These are phyloP conservation scores for Rhabdomys dilectus DNA, from an alignment of 2,113 vertebrate genomes.

Conservation along the genomic window DNA sequence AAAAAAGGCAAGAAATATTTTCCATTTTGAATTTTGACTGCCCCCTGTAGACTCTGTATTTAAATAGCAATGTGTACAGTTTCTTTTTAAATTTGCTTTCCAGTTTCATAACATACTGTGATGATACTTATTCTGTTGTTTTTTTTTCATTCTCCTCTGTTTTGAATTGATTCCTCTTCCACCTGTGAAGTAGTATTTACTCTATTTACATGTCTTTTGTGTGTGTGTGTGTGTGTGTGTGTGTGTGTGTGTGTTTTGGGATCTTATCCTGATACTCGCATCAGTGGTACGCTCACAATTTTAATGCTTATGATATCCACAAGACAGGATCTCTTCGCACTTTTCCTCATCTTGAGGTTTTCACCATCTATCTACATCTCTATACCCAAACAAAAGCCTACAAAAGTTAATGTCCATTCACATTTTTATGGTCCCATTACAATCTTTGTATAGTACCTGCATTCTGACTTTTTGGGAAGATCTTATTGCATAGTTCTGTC, in stretches of 20 bases:
- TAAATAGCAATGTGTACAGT: background rate
- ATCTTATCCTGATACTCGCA: background rate
- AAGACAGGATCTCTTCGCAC: background rate
- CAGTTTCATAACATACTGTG: background rate
- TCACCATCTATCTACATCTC: background rate
- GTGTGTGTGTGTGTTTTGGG: background rate
- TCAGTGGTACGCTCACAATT: too few species aligned
- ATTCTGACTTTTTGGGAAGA: background rate
- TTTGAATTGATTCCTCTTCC: background rate
- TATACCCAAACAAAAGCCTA: background rate
- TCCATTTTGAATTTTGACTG: conserved; percentile 62
- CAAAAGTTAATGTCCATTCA: background rate
- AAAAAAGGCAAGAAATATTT: conserved; percentile 57
- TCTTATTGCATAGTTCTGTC: background rate
- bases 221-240: too few species aligned
- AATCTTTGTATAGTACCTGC: accelerated
- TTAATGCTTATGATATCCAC: background rate
- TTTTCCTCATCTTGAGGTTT: background rate
- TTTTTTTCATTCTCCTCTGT: background rate
- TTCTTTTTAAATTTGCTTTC: background rate
- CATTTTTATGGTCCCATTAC: background rate
- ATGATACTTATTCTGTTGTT: background rate
- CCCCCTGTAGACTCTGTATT: conserved; percentile 46
- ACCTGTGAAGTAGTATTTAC: background rate
- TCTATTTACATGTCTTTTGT: background rate